phyloP scores from a whole-genome alignment of 2,888 invertebrate genomes.

The Apoderus coryli region DNA sequence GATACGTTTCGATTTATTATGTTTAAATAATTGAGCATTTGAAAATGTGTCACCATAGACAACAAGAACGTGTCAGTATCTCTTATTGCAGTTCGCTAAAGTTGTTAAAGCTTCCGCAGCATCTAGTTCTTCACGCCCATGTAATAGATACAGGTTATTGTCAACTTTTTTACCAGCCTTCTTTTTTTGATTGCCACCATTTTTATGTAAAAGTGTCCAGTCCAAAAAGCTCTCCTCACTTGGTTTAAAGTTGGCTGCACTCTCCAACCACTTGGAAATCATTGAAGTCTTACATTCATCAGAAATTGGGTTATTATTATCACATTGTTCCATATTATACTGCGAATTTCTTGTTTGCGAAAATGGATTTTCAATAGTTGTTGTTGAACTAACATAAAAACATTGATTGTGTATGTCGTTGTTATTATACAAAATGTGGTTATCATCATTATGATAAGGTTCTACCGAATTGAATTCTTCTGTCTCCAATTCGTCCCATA shows the following conservation, averaged over 20 bases:
- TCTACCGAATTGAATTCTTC: too few relatives aligned
- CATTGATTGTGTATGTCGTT: constrained; percentile 26
- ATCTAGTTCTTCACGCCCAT: constrained; percentile 59
- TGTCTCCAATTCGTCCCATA: constrained; percentile 54
- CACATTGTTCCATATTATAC: constrained; percentile 42
- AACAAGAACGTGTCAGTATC: too few relatives aligned
- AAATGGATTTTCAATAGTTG: constrained; percentile 27
- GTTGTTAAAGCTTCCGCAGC: constrained; percentile 61
- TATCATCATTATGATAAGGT: too few relatives aligned
- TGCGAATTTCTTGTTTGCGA: constrained; percentile 34
- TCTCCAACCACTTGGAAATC: constrained; percentile 61
- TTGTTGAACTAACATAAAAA: constrained; percentile 32
- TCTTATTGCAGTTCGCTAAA: constrained; percentile 35
- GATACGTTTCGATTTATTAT: too few relatives aligned
- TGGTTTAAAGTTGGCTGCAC: constrained; percentile 58
- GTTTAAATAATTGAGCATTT: too few relatives aligned
- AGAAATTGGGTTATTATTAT: constrained; percentile 18
- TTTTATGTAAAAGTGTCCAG: constrained; percentile 43
- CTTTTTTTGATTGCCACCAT: constrained; percentile 24
- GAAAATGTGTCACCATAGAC: too few relatives aligned
- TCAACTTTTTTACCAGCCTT: constrained; percentile 24
- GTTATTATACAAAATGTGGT: too few relatives aligned
- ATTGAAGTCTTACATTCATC: constrained; percentile 37
- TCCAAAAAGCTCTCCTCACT: constrained; percentile 56
- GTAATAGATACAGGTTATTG: constrained; percentile 16